Conservation (phyloP, 2,888 invertebrate species). For the Zele albiditarsus region DNA sequence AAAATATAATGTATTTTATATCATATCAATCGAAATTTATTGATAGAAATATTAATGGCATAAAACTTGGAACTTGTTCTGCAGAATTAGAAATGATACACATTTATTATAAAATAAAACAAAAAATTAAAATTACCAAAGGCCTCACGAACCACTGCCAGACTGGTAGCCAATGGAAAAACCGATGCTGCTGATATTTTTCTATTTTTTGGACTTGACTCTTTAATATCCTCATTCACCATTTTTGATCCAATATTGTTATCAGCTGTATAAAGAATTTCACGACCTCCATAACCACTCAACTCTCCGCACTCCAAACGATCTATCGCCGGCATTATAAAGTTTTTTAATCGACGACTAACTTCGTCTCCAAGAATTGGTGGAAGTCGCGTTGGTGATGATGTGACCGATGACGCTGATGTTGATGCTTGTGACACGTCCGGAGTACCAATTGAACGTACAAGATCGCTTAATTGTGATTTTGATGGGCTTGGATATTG, state of each 20-base stretch:
- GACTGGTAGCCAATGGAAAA: constrained; percentile 60
- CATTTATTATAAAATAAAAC: neutral
- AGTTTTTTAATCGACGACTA: constrained; percentile 42
- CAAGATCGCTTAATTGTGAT: constrained; percentile 58
- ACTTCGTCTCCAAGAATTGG: constrained; percentile 44
- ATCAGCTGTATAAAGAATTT: constrained; percentile 56
- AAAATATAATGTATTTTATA: neutral
- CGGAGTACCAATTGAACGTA: constrained; percentile 53
- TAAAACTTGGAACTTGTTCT: neutral
- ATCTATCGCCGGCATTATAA: constrained; percentile 17
- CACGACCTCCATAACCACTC: constrained; percentile 35
- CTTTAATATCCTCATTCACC: constrained; percentile 42
- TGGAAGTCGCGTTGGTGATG: constrained; percentile 52
- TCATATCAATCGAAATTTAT: neutral
- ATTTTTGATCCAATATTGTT: constrained; percentile 54
- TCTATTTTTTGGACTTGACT: constrained; percentile 54
- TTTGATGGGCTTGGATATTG: constrained; percentile 55
- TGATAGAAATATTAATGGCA: neutral
- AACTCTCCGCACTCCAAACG: constrained; percentile 32
- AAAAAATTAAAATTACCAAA: constrained; percentile 61
- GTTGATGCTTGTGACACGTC: constrained; percentile 54
- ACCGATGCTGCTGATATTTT: constrained; percentile 60
- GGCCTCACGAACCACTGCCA: constrained; percentile 61
- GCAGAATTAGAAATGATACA: neutral
- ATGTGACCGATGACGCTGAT: constrained; percentile 53